A percentile compares a stretch with the other conserved stretches of the same genome.
phyloP scores from a whole-genome alignment of 2,113 vertebrate genomes.

The Synchiropus splendidus region DNA sequence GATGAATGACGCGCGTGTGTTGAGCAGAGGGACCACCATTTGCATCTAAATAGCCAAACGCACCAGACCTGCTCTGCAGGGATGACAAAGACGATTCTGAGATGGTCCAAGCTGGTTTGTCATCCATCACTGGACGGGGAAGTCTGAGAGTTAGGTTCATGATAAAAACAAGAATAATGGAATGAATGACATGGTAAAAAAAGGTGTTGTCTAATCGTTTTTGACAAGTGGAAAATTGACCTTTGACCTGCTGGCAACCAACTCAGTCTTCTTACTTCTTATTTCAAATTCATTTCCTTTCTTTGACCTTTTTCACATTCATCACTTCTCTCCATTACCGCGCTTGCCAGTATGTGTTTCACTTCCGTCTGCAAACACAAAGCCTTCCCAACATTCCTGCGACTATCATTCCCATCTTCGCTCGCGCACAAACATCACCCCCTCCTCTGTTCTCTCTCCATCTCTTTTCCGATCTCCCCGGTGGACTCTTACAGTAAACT shows the following conservation, averaged over 20 bases:
- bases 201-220: too few species aligned
- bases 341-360: background rate
- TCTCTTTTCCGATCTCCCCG: slow-evolving; percentile 52
- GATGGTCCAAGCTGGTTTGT: slow-evolving; percentile 38
- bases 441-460: background rate
- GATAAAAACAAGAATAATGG: too few species aligned
- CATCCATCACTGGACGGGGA: slow-evolving; percentile 12
- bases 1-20: slow-evolving; percentile 9
- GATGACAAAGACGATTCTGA: slow-evolving; percentile 46
- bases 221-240: too few species aligned
- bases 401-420: slow-evolving; percentile 38
- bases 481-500: slow-evolving; percentile 66
- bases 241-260: slow-evolving; percentile 4
- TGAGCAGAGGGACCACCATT: slow-evolving; percentile 15
- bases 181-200: too few species aligned
- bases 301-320: slow-evolving; percentile 9
- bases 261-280: slow-evolving; percentile 10
- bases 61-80: slow-evolving; percentile 16
- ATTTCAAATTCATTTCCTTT: slow-evolving; percentile 17
- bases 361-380: background rate
- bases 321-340: background rate
- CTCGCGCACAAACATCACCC: slow-evolving; percentile 11
- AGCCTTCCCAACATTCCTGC: slow-evolving; percentile 25
- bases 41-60: slow-evolving; percentile 51
- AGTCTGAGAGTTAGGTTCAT: too few species aligned